These are phyloP conservation scores for Lasioglossum lativentre DNA, from an alignment of 2,888 invertebrate genomes.

Conservation along the genomic window DNA sequence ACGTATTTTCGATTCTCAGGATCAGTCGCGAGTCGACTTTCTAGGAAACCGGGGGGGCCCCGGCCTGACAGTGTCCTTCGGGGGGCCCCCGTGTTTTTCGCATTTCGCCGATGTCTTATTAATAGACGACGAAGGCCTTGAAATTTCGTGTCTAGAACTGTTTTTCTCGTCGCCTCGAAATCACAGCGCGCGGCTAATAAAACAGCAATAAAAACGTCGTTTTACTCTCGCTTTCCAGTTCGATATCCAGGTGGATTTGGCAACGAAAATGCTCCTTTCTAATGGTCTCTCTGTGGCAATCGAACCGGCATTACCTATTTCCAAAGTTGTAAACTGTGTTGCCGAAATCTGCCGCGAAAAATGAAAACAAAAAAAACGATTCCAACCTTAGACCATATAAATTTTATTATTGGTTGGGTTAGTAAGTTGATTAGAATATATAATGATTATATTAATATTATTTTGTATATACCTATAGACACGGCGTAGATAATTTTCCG, in stretches of 20 bases:
- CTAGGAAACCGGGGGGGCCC: not conserved
- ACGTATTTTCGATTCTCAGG: not conserved
- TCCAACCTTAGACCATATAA: no score
- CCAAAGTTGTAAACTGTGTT: not conserved
- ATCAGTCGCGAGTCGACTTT: not conserved
- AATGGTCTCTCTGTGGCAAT: not conserved
- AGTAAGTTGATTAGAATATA: no score
- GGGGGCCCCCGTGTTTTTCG: not conserved
- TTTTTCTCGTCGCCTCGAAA: not conserved
- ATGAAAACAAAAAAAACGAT: not conserved
- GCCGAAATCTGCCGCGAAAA: not conserved
- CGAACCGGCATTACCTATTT: not conserved
- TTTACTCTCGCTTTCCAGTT: not conserved
- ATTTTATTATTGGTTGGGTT: no score
- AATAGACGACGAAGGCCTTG: not conserved
- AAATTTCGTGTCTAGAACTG: not conserved
- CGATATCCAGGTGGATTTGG: not conserved
- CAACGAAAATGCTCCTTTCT: conserved; percentile 5
- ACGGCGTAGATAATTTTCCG: no score
- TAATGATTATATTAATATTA: no score
- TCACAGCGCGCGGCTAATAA: not conserved
- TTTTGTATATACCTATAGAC: no score
- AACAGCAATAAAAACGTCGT: not conserved
- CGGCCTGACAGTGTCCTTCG: conserved; percentile 21
- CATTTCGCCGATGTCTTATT: conserved; percentile 14